phyloP scores from a whole-genome alignment of 2,797 vertebrate species.

The Paedocypris micromegethes region DNA sequence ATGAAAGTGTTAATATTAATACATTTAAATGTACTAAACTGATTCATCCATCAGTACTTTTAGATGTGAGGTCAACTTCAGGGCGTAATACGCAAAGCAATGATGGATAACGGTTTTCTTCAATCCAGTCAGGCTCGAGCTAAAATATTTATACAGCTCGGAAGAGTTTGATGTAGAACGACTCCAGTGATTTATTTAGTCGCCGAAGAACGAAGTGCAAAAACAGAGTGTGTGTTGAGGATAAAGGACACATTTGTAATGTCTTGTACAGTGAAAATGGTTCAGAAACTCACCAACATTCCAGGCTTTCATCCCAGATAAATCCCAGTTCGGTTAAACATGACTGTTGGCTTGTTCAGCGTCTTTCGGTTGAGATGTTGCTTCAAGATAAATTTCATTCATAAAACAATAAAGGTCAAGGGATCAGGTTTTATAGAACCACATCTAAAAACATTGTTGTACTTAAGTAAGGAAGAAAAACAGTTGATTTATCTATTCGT shows the following conservation, averaged over 20 bases:
- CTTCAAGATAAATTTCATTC: too few species aligned
- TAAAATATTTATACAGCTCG: constrained; percentile 59
- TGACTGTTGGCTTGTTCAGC: neutral
- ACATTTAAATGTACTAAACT: too few species aligned
- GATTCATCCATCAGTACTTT: too few species aligned
- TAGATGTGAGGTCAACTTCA: constrained; percentile 38
- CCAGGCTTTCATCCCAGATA: constrained; percentile 1
- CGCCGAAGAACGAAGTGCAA: constrained; percentile 32
- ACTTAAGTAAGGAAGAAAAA: too few species aligned
- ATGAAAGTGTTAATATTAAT: too few species aligned
- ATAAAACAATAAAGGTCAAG: too few species aligned
- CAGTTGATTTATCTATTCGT: too few species aligned
- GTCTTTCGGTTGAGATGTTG: neutral
- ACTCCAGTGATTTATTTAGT: constrained; percentile 36
- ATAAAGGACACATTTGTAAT: constrained; percentile 25
- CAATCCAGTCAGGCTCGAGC: constrained; percentile 49
- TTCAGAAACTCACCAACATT: neutral
- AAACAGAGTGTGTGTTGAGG: constrained; percentile 36
- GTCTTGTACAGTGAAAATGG: constrained; percentile 9
- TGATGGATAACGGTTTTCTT: constrained; percentile 45
- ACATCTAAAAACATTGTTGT: too few species aligned
- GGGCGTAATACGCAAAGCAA: constrained; percentile 23
- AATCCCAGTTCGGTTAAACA: neutral
- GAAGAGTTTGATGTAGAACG: constrained; percentile 52
- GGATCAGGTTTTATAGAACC: too few species aligned